Percentiles rank a stretch among this genome's conserved stretches.
These are phyloP conservation scores for Notechis scutatus DNA, from an alignment of 2,113 vertebrate genomes.

Conservation along the genomic window DNA sequence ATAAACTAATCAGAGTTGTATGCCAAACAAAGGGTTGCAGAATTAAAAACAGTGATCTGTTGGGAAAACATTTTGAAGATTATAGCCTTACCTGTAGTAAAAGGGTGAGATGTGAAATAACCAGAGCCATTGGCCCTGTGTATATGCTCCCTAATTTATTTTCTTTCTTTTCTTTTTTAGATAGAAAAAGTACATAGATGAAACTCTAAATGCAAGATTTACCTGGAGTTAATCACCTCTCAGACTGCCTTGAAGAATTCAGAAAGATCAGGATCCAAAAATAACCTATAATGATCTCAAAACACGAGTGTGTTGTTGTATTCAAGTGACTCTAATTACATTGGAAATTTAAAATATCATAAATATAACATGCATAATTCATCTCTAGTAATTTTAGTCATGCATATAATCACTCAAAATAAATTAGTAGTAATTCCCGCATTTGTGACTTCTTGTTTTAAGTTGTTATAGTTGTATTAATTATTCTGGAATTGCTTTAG, in stretches of 20 bases:
- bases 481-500: not conserved
- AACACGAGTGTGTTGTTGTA: not conserved
- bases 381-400: not conserved
- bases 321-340: not conserved
- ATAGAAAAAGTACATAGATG: not conserved
- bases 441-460: not conserved
- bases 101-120: conserved; percentile 4
- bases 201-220: not conserved
- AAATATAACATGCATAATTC: not conserved
- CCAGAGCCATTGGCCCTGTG: not conserved
- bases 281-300: not conserved
- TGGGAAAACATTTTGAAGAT: conserved; percentile 40
- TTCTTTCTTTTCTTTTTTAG: not conserved
- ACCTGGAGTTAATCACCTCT: not conserved
- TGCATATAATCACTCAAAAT: not conserved
- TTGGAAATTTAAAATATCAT: conserved; percentile 4
- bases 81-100: not conserved
- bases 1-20: conserved; percentile 29
- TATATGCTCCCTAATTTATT: not conserved
- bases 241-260: not conserved
- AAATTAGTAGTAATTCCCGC: not conserved
- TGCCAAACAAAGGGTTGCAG: not conserved
- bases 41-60: conserved; percentile 20
- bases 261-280: not conserved
- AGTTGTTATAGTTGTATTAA: not conserved